Evolutionary conservation across 1,140 invertebrate genomes (phyloP), one percentile per base, ranked within the genome.

Genomic region (Heliconius himera): DNA sequence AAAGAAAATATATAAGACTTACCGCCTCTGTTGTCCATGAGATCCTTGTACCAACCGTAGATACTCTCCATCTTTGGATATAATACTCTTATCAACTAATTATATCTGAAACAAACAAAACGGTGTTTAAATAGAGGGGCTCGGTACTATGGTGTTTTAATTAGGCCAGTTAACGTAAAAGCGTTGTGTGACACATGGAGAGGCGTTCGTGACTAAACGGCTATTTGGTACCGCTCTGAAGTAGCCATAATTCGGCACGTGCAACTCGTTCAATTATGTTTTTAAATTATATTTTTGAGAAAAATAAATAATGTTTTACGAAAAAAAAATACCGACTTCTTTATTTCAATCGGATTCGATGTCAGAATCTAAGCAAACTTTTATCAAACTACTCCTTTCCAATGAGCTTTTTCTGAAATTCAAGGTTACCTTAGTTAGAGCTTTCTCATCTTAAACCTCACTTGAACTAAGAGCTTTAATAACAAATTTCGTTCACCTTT

Each of bases 11-110:
- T 56, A 33, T n/a, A 70, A 72, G 41, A 96, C 97, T 97, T 95
- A 98, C 97, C 97, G 88, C 97, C 96, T 94, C 96, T 96, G 88
- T 97, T 97, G 88, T 97, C 96, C 96, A 98, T 96, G 79, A 98
- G 95, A 89, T 98, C 97, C 91, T 96, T 95, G 89, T 98, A 98
- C 91, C 96, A 96, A 90, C 96, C 95, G 84, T 97, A 95, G 75
- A 97, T 90, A 91, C 95, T 96, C 82, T 96, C 96, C 85, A 97
- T 96, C 92, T 92, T 93, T 89, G 83, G 87, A 84, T 81, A 84
- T 83, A 82, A 29, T 16, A 26, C 81, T 78, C 83, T 84, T 90
- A 89, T 73, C 76, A 82, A 88, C 88, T 96, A 93, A 89, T 88
- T 89, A 81, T 89, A 91, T 95, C 96, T 96, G 95, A 54, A 96